A percentile compares a stretch with the other conserved stretches of the same genome.
Evolutionary conservation across 2,797 vertebrate genomes (phyloP).

Genomic region (Pelobates cultripes): DNA sequence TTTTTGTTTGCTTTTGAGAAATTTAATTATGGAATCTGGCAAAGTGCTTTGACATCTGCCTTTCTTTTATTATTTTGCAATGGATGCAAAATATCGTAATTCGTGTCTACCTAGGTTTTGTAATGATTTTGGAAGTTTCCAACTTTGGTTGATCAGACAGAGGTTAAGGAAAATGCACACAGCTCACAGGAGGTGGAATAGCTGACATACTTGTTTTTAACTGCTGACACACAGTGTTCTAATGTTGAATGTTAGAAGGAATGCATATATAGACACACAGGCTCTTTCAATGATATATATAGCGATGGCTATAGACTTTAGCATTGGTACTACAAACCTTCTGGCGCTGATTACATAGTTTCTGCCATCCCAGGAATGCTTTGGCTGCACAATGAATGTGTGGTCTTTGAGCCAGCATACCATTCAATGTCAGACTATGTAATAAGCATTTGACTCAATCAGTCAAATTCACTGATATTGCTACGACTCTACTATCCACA

Average conservation of each 20-base stretch:
- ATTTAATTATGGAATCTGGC: no score
- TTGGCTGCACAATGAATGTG: slow-evolving; percentile 1
- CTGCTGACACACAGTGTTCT: not conserved
- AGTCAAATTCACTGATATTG: not conserved
- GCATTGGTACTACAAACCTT: not conserved
- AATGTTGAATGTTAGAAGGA: not conserved
- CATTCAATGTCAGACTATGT: not conserved
- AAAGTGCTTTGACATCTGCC: no score
- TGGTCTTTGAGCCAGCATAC: not conserved
- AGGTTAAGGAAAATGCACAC: not conserved
- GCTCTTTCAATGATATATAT: not conserved
- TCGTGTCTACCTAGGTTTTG: no score
- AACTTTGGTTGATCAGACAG: no score
- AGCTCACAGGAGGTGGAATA: not conserved
- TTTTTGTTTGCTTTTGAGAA: no score
- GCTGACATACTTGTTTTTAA: no score
- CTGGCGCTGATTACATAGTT: not conserved
- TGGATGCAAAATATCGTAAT: no score
- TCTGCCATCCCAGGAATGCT: not conserved
- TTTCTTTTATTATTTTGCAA: no score
- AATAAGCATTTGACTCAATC: not conserved
- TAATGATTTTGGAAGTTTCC: no score
- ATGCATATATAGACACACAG: not conserved
- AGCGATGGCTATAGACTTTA: not conserved
- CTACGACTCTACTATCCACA: not conserved